These are phyloP conservation scores for Panopea generosa DNA, from an alignment of 2,888 invertebrate species.

Conservation along the genomic window DNA sequence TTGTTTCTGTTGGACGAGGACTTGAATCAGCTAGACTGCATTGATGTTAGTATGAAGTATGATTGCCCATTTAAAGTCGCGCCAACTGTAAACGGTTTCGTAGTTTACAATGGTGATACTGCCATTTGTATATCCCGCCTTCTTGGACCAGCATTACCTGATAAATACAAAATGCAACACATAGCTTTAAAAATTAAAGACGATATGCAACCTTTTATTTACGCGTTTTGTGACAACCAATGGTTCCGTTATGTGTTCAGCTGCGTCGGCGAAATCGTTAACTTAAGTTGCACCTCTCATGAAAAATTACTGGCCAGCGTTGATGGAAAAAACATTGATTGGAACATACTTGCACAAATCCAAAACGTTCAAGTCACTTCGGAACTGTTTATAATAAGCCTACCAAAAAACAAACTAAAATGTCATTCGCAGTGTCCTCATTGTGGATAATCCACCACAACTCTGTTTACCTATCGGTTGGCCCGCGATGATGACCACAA, in stretches of 20 bases:
- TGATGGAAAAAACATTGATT: too few relatives aligned
- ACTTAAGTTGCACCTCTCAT: too few relatives aligned
- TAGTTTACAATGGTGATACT: slow-evolving; percentile 22
- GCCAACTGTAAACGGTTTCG: slow-evolving; percentile 18
- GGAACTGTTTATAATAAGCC: slow-evolving; percentile 7
- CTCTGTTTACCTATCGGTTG: too few relatives aligned
- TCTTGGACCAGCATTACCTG: slow-evolving; percentile 10
- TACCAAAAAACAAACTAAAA: slow-evolving; percentile 18
- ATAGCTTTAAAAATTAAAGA: too few relatives aligned
- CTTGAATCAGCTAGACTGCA: background rate
- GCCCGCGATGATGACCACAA: too few relatives aligned
- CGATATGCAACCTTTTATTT: too few relatives aligned
- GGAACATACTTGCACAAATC: too few relatives aligned
- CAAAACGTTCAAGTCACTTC: too few relatives aligned
- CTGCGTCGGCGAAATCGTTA: too few relatives aligned
- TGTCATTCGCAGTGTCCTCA: slow-evolving; percentile 42
- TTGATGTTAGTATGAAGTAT: background rate
- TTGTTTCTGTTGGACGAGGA: background rate
- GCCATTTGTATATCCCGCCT: slow-evolving; percentile 3
- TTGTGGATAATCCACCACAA: too few relatives aligned
- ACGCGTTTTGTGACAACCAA: too few relatives aligned
- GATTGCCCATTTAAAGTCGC: background rate
- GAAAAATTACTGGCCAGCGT: too few relatives aligned
- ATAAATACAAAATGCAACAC: background rate
- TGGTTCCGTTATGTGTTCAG: background rate